A percentile compares a stretch with the other conserved stretches of the same genome.
These are phyloP conservation scores for Trachurus trachurus DNA, from an alignment of 2,797 vertebrate species.

Conservation along the genomic window DNA sequence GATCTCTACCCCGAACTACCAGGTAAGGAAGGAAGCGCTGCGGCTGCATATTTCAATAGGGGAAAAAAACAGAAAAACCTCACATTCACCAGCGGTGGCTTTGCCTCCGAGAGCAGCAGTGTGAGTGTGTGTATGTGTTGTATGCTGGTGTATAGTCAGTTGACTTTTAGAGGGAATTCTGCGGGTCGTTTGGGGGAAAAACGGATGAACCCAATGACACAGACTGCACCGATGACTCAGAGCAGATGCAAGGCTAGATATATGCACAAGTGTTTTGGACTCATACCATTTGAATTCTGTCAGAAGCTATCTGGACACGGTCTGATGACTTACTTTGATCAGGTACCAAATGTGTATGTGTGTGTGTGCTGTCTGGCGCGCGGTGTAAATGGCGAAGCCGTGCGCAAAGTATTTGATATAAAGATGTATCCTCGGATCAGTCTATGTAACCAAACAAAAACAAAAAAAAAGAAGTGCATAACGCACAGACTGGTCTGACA, in stretches of 20 bases:
- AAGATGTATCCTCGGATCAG: neutral
- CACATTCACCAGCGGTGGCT: neutral
- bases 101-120: too few species aligned
- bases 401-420: neutral
- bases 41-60: neutral
- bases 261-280: slow-evolving; percentile 11
- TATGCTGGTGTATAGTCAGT: too few species aligned
- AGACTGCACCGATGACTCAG: slow-evolving; percentile 39
- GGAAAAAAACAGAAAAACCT: too few species aligned
- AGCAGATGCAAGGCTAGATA: slow-evolving; percentile 35
- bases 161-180: slow-evolving; percentile 10
- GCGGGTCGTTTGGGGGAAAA: slow-evolving; percentile 1
- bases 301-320: neutral
- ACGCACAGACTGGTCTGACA: neutral
- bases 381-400: neutral
- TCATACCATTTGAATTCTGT: neutral
- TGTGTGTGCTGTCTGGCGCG: neutral
- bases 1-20: slow-evolving; percentile 89
- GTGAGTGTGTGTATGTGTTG: too few species aligned
- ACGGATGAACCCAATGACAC: slow-evolving; percentile 41
- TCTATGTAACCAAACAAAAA: neutral
- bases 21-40: slow-evolving; percentile 81
- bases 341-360: neutral
- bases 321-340: neutral
- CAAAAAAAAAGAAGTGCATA: too few species aligned